Base-by-base conservation (phyloP, 1,140 invertebrate genomes). In the Bombus superbus region DNA sequence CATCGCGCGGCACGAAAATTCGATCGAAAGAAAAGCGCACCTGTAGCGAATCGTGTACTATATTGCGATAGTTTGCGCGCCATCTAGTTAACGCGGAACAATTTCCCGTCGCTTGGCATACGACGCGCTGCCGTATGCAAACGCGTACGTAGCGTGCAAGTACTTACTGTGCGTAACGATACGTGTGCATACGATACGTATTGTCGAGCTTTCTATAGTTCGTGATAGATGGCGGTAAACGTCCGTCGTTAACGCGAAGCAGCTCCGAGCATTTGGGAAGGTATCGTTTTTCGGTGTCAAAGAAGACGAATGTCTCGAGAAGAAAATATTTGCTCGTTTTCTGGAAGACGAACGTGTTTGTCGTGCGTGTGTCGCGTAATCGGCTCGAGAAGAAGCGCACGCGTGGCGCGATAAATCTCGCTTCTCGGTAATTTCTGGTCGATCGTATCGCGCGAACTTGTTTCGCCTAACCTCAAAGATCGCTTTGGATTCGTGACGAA, bases 201-300 rank as follows among this genome's bases (percentile, higher is more conserved):
- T 53, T 47, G 47, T 53, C 38, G 38, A 53, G 18, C 5, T 22
- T 22, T 53, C 6, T 0, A 1, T n/a, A 0, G n/a, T 66, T 35
- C 0, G 25, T 22, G 3, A 68, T 11, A 38, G 66, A 25, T 68
- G 66, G 35, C 35, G 18, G 3, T 4, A 38, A 6, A 10, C 32
- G 18, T 1, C 0, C 66, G 35, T 22, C 47, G 47, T 53, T 53
- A 53, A 22, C 5, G 1, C 15, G 47, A 0, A 53, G 5, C 0
- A 2, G 4, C 1, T 2, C 4, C 13, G 0, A 5, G 5, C 15
- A 1, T 1, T 1, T 15, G 2, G 15, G 9, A 38, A 11, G 3
- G 66, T 38, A 11, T 68, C 35, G 35, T 68, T 68, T 68, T 68
- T 38, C 66, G 1, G 35, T 68, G 18, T 68, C 66, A 11, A 35